Percentiles rank a stretch among this genome's conserved stretches.
phyloP scores from a whole-genome alignment of 2,888 invertebrate species.

The Lasioglossum oenotherae region DNA sequence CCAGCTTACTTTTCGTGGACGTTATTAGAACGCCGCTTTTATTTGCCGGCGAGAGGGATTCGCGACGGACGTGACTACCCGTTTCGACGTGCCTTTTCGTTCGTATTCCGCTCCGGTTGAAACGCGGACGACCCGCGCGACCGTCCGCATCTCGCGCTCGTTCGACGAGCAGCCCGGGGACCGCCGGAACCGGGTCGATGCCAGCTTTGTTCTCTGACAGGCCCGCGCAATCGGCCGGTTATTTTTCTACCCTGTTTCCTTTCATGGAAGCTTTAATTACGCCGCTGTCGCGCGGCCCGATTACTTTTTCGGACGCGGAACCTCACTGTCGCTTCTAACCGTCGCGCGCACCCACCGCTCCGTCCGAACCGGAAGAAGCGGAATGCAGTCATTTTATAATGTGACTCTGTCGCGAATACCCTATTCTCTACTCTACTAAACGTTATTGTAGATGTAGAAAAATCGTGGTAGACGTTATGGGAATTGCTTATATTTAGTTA shows the following conservation, averaged over 20 bases:
- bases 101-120: slow-evolving; percentile 9
- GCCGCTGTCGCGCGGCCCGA: neutral
- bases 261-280: slow-evolving; percentile 9
- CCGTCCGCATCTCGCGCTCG: neutral
- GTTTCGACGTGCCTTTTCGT: slow-evolving; percentile 19
- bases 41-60: slow-evolving; percentile 45
- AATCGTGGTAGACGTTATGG: too few species aligned
- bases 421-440: too few species aligned
- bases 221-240: neutral
- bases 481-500: too few species aligned
- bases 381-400: neutral
- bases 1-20: slow-evolving; percentile 46
- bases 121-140: slow-evolving; percentile 14
- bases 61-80: slow-evolving; percentile 49
- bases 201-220: neutral
- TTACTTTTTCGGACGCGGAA: neutral
- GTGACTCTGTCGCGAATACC: neutral
- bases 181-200: neutral
- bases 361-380: neutral
- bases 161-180: neutral
- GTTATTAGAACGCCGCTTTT: slow-evolving; percentile 50
- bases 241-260: neutral
- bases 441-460: too few species aligned
- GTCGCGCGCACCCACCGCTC: neutral
- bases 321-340: neutral